phyloP scores from a whole-genome alignment of 1,140 invertebrate species.

The Augochlora pura region DNA sequence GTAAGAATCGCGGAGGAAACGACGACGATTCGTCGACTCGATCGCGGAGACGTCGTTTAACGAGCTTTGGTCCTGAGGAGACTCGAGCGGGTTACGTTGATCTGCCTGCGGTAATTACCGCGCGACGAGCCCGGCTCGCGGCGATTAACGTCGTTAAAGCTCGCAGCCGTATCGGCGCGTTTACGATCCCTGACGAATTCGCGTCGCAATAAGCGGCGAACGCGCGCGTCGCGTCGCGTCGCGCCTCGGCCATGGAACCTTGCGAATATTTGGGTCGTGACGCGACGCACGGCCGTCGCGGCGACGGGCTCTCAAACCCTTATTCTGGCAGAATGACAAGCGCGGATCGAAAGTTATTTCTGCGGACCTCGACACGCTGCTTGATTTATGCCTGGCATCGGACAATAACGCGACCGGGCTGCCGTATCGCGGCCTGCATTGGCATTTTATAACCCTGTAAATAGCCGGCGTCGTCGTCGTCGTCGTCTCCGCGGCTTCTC shows the following conservation, averaged over 20 bases:
- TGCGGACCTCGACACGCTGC: slow-evolving; percentile 44
- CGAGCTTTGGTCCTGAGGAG: slow-evolving; percentile 16
- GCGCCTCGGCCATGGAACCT: slow-evolving; percentile 15
- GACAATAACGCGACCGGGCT: slow-evolving; percentile 51
- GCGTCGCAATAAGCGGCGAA: slow-evolving; percentile 29
- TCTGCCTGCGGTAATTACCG: slow-evolving; percentile 58
- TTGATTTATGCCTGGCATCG: slow-evolving; percentile 62
- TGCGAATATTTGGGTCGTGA: slow-evolving; percentile 57
- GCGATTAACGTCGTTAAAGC: slow-evolving; percentile 65
- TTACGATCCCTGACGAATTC: slow-evolving; percentile 67
- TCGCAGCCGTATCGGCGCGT: slow-evolving; percentile 57
- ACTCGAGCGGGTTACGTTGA: slow-evolving; percentile 1
- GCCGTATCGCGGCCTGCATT: slow-evolving; percentile 43
- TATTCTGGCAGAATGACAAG: slow-evolving; percentile 63
- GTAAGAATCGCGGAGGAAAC: too few species aligned
- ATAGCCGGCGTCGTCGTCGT: slow-evolving; percentile 41
- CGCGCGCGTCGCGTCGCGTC: not conserved
- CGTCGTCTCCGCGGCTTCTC: slow-evolving; percentile 36
- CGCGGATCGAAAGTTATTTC: slow-evolving; percentile 63
- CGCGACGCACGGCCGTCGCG: slow-evolving; percentile 24
- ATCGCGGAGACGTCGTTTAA: slow-evolving; percentile 12
- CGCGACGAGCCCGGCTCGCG: slow-evolving; percentile 51
- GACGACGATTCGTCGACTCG: too few species aligned
- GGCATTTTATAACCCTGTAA: slow-evolving; percentile 56
- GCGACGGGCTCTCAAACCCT: slow-evolving; percentile 51